Conservation (phyloP, 1,140 invertebrate genomes). For the Cotesia typhae region DNA sequence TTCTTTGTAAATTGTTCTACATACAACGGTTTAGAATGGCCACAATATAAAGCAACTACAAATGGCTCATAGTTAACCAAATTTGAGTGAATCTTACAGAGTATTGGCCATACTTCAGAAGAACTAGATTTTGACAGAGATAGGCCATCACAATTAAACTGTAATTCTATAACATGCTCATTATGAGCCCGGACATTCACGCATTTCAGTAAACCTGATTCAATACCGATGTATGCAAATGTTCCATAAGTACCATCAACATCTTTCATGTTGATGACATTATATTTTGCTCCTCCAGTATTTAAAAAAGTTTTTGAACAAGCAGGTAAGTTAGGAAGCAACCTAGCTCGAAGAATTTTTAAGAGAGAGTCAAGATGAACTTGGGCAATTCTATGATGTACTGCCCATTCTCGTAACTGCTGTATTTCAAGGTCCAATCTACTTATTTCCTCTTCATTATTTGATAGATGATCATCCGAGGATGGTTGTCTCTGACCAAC, state of each 20-base stretch:
- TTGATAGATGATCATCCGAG: neutral
- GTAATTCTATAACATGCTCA: conserved; percentile 19
- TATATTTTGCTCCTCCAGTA: conserved; percentile 25
- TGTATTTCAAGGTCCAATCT: conserved; percentile 3
- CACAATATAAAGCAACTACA: conserved; percentile 26
- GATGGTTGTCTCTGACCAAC: neutral
- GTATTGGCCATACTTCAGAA: conserved; percentile 34
- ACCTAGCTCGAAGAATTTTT: conserved; percentile 24
- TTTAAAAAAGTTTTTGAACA: conserved; percentile 34
- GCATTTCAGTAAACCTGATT: conserved; percentile 18
- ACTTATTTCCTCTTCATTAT: neutral
- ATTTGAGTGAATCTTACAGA: conserved; percentile 26
- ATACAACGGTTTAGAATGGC: conserved; percentile 28
- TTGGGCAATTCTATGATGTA: conserved; percentile 20
- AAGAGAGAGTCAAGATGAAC: conserved; percentile 28
- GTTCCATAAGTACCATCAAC: conserved; percentile 10
- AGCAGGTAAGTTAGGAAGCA: conserved; percentile 27
- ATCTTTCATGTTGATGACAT: conserved; percentile 22
- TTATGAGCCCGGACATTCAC: conserved; percentile 28
- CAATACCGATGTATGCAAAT: conserved; percentile 30
- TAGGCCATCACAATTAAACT: conserved; percentile 32
- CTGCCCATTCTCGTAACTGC: conserved; percentile 10
- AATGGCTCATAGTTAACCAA: conserved; percentile 33
- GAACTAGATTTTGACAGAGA: conserved; percentile 28
- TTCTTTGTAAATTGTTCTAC: conserved; percentile 26